These are phyloP conservation scores for Seriola dumerili DNA, from an alignment of 2,113 vertebrate genomes.

Conservation along the genomic window DNA sequence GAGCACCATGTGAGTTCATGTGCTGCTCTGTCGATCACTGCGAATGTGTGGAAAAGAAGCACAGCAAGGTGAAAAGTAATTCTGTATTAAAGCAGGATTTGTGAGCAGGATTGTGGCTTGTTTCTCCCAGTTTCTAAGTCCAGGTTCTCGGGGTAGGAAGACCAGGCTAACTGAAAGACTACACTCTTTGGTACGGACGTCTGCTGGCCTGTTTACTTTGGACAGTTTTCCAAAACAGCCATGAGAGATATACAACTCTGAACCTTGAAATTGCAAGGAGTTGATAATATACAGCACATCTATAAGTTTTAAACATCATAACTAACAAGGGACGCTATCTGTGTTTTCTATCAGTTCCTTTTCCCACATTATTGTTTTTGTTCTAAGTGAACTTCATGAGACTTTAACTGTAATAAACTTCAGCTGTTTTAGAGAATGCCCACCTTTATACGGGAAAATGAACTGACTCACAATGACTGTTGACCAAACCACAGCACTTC, in stretches of 20 bases:
- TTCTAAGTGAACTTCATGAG: background rate
- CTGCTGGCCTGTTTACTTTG: constrained; percentile 58
- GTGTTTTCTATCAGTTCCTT: constrained; percentile 9
- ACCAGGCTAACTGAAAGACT: constrained; percentile 44
- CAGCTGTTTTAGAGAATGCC: constrained; percentile 46
- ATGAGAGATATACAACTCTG: constrained; percentile 45
- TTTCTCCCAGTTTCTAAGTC: constrained; percentile 33
- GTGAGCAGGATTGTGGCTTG: constrained; percentile 31
- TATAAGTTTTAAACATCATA: background rate
- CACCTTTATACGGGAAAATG: constrained; percentile 22
- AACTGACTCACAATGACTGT: constrained; percentile 60
- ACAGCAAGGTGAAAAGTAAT: constrained; percentile 28
- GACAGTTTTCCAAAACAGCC: constrained; percentile 39
- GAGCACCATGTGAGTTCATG: constrained; percentile 20
- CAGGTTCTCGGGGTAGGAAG: constrained; percentile 17
- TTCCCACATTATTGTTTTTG: constrained; percentile 26
- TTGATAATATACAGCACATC: background rate
- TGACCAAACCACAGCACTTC: constrained; percentile 36
- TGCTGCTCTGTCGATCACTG: constrained; percentile 27
- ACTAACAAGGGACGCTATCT: constrained; percentile 8
- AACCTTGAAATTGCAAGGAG: constrained; percentile 15
- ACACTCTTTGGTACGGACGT: constrained; percentile 30
- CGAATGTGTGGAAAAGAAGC: constrained; percentile 36
- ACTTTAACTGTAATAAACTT: constrained; percentile 12
- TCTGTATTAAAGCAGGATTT: constrained; percentile 48